A percentile compares a stretch with the other conserved stretches of the same genome.
phyloP scores from a whole-genome alignment of 2,888 invertebrate species.

The Gymnocheta viridis region DNA sequence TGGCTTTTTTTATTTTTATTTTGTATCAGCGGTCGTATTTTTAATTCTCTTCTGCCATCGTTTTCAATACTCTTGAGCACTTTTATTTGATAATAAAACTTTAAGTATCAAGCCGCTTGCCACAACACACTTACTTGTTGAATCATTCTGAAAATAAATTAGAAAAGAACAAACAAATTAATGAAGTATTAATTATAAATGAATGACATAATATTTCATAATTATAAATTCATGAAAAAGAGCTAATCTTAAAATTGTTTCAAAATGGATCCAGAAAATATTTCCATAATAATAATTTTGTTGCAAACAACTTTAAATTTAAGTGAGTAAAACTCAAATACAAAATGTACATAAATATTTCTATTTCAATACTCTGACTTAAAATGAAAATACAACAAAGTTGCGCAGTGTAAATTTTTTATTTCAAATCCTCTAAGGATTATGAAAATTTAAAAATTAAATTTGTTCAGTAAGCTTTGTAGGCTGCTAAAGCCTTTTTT shows the following conservation, averaged over 20 bases:
- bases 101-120: slow-evolving; percentile 22
- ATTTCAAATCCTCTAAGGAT: too few species aligned
- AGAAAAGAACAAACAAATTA: slow-evolving; percentile 31
- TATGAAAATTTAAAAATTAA: too few species aligned
- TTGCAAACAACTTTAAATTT: too few species aligned
- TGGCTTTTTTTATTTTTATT: neutral
- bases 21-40: slow-evolving; percentile 16
- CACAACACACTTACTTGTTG: slow-evolving; percentile 37
- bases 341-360: too few species aligned
- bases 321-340: too few species aligned
- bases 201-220: neutral
- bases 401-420: too few species aligned
- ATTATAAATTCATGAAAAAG: neutral
- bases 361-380: too few species aligned
- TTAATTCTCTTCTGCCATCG: slow-evolving; percentile 61
- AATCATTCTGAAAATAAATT: slow-evolving; percentile 55
- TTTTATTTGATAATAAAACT: slow-evolving; percentile 24
- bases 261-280: neutral
- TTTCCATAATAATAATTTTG: too few species aligned
- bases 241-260: neutral
- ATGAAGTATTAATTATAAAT: slow-evolving; percentile 23
- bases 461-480: too few species aligned
- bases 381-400: too few species aligned
- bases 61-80: slow-evolving; percentile 59
- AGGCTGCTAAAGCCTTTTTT: too few species aligned